Base-by-base conservation (phyloP, 2,797 vertebrate genomes). In the Eulemur coronatus region DNA sequence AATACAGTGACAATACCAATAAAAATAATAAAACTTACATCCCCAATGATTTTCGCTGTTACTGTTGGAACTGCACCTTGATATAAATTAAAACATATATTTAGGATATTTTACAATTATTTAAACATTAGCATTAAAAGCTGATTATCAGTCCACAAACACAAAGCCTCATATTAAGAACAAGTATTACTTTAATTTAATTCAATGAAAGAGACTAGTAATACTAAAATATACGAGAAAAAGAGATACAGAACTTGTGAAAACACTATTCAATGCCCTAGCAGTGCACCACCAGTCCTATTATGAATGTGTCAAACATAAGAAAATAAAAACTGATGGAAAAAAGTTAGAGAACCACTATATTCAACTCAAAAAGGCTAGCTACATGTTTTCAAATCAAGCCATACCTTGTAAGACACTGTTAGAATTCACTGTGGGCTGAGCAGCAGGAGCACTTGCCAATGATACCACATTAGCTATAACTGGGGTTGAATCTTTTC, bases 381-480 rank as follows among this genome's bases (percentile, higher is more conserved):
- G 14, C 69, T 70, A 92, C 61, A 87, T 48, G 24, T 35, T 88
- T 87, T 81, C 22, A 72, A 93, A 84, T 79, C 57, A 94, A 90
- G 96, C 8, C 98, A 97, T 99, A 99, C 99, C 99, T 99, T 99
- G 99, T 97, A 99, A 98, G 55, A 98, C 98, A 2, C 99, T 98
- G 98, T 98, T 99, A 95, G 99, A 99, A 57, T 99, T 98, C 70
- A 98, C 97, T 0, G 97, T 98, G 59, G 99, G 98, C 97, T 99
- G 99, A 84, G 98, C 99, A 61, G 98, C 98, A 80, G 99, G 98
- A 73, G 99, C 92, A 90, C 98, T 99, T 22, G 99, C 99, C n/a
- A 99, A 99, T 2, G 99, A 99, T 79, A 99, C 98, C 81, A 99
- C 99, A 4, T 99, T 99, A 97, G 99, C 99, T 97, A 99, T 99